Evolutionary conservation across 2,113 vertebrate species (phyloP), one percentile per base, ranked within the genome.

Genomic region (Lasiurus borealis): DNA sequence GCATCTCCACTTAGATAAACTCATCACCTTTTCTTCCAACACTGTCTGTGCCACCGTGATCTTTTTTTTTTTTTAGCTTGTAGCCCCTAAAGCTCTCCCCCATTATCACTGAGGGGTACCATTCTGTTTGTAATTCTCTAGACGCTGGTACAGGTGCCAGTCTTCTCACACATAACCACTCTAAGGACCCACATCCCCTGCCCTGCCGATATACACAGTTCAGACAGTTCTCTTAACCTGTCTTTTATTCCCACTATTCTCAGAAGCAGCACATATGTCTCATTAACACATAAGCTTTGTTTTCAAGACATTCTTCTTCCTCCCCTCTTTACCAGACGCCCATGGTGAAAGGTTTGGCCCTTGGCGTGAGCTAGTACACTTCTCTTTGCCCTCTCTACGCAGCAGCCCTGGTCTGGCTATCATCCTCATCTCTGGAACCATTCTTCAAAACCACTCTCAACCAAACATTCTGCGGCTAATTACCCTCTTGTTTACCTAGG

Each of bases 371-470:
- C 36, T n/a, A 46, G 23, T 52, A 13, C 1, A 21, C 40, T 25
- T 68, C 13, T 91, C 52, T n/a, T 44, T 25, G n/a, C 87, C 44
- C 46, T 50, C 15, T 77, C 48, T 54, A 2, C 5, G 1, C 27
- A 76, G 75, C 9, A 75, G 69, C 3, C n/a, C 46, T 78, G 54
- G 34, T 80, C 64, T 78, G 66, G 73, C 88, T 71, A 29, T 75
- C 64, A 76, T 27, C 71, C 27, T 94, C 36, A 48, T 62, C 52
- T 88, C 57, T 69, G 73, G 62, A 69, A 66, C 29, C 85, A 54
- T 72, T 87, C 71, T 88, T 95, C 62, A 92, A 81, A 93, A 83
- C 25, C n/a, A 8, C 80, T 54, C 64, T 96, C 59, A 90, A 25
- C 52, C 18, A 25, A 93, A 36, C 62, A 72, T 89, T 95, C 44